Conservation (phyloP, 2,888 invertebrate species). For the Lamellibrachia satsuma region DNA sequence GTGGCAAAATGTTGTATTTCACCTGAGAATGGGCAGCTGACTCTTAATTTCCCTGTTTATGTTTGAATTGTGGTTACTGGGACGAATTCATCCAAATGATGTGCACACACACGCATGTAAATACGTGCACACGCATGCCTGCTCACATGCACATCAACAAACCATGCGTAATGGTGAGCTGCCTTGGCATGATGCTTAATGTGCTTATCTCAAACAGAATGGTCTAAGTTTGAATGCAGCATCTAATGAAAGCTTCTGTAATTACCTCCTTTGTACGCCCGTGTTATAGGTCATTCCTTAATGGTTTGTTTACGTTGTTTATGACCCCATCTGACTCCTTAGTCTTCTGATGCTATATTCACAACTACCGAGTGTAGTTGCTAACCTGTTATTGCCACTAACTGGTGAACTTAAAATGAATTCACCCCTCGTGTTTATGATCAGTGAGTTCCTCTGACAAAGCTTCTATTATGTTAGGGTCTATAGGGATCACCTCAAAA, state of each 20-base stretch:
- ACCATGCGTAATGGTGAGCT: background rate
- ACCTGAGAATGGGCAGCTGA: background rate
- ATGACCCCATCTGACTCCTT: background rate
- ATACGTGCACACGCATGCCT: background rate
- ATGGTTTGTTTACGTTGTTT: background rate
- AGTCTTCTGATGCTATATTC: background rate
- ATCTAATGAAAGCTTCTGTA: background rate
- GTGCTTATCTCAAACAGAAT: background rate
- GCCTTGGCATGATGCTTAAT: background rate
- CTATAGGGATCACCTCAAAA: too few relatives aligned
- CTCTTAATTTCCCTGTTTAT: background rate
- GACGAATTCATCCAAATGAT: too few relatives aligned
- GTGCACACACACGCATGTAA: background rate
- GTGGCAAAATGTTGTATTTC: background rate
- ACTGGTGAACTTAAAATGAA: background rate
- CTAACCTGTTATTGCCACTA: background rate
- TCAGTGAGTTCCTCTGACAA: background rate
- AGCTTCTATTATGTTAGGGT: background rate
- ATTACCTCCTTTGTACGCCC: background rate
- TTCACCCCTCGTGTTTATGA: background rate
- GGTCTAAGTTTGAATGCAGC: background rate
- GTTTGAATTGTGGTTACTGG: background rate
- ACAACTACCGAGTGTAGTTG: background rate
- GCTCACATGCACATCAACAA: background rate
- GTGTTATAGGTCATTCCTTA: background rate